phyloP scores from a whole-genome alignment of 1,140 invertebrate genomes.

The Polypedilum pembai region DNA sequence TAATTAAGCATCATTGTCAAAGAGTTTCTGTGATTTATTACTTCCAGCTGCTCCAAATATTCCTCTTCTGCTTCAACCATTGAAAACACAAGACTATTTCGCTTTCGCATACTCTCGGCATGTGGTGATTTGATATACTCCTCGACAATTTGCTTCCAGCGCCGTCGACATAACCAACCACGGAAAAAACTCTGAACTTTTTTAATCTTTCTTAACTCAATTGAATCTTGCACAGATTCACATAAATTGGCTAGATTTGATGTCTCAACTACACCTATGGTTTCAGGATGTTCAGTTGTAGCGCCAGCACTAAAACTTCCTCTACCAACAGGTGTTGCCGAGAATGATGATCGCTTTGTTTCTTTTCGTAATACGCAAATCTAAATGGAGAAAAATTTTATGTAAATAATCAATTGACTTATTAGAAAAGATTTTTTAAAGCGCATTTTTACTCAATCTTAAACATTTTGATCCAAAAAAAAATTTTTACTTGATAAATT shows the following conservation, averaged over 20 bases:
- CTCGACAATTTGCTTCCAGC: slow-evolving; percentile 94
- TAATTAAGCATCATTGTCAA: neutral
- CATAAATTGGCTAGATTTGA: slow-evolving; percentile 33
- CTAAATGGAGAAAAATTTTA: slow-evolving; percentile 45
- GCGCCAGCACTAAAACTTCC: slow-evolving; percentile 30
- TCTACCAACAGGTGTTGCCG: slow-evolving; percentile 25
- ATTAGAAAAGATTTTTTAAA: neutral
- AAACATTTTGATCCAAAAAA: too few relatives aligned
- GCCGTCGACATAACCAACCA: slow-evolving; percentile 84
- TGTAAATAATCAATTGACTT: neutral
- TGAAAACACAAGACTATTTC: slow-evolving; percentile 88
- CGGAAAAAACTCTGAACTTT: slow-evolving; percentile 87
- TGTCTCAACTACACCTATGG: slow-evolving; percentile 32
- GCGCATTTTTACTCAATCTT: too few relatives aligned
- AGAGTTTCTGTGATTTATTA: slow-evolving; percentile 37
- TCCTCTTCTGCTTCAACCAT: slow-evolving; percentile 89
- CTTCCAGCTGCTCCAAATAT: slow-evolving; percentile 86
- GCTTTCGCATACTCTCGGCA: slow-evolving; percentile 87
- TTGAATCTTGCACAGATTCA: slow-evolving; percentile 49
- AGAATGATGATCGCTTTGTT: slow-evolving; percentile 44
- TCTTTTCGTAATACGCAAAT: slow-evolving; percentile 76
- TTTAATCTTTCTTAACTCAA: slow-evolving; percentile 81
- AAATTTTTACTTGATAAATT: too few relatives aligned
- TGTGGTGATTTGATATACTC: slow-evolving; percentile 93
- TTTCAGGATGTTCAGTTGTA: slow-evolving; percentile 33